Conservation (phyloP, 2,113 vertebrate species). For the Tenebrosternarchus preto region DNA sequence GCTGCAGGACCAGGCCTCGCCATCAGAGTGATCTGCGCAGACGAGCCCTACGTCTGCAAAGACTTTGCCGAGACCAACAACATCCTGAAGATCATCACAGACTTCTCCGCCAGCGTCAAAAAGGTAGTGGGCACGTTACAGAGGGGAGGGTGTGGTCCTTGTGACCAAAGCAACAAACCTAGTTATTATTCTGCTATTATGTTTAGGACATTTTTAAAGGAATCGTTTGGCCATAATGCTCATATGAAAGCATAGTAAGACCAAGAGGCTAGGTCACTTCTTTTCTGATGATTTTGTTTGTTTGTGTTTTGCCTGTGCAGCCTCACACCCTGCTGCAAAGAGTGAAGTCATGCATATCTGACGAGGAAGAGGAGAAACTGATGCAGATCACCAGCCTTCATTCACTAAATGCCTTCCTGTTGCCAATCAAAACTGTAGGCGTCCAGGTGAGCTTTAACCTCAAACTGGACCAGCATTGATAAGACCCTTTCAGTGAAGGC, state of each 20-base stretch:
- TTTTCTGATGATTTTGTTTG: no score
- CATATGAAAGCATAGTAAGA: no score
- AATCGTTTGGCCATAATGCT: no score
- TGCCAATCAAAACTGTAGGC: constrained; percentile 97
- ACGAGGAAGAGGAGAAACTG: constrained; percentile 97
- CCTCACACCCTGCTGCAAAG: constrained; percentile 92
- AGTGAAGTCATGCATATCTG: constrained; percentile 94
- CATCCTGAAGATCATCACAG: constrained; percentile 96
- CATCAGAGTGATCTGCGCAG: constrained; percentile 97
- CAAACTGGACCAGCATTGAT: no score
- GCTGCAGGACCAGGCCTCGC: constrained; percentile 91
- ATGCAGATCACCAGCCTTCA: constrained; percentile 98
- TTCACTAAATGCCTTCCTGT: constrained; percentile 97
- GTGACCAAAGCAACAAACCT: no score
- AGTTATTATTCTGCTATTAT: no score
- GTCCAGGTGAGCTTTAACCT: constrained; percentile 82
- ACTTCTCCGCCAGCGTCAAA: constrained; percentile 97
- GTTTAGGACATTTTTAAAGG: no score
- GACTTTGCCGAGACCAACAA: constrained; percentile 98
- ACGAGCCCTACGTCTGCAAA: constrained; percentile 97
- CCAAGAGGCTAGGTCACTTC: no score
- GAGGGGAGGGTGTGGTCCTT: no score
- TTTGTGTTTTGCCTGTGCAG: constrained; percentile 64
- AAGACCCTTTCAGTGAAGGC: no score
- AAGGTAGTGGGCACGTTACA: constrained; percentile 87